Evolutionary conservation across 2,113 vertebrate species (phyloP).

Genomic region (Hippocampus barbouri): DNA sequence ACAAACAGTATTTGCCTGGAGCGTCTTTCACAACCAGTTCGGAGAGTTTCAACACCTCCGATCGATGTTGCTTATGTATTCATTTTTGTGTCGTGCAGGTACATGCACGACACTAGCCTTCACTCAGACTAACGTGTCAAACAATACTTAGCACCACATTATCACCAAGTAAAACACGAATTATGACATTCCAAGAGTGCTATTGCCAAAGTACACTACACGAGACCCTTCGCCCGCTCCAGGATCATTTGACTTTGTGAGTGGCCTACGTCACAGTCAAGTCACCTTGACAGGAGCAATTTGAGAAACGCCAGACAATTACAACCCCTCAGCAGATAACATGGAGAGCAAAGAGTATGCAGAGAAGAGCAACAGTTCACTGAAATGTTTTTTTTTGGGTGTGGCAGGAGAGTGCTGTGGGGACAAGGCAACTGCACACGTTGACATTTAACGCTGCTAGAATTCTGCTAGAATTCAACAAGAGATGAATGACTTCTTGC

Average conservation of each 20-base stretch:
- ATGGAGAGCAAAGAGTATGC: conserved; percentile 13
- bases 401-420: conserved; percentile 58
- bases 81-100: neutral
- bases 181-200: conserved; percentile 2
- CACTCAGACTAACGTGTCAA: neutral
- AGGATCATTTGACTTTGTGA: conserved; percentile 7
- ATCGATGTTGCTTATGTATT: conserved; percentile 5
- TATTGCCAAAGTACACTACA: neutral
- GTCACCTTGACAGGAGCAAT: conserved; percentile 44
- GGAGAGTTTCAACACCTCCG: neutral
- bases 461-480: conserved; percentile 13
- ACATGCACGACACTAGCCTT: neutral
- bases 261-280: conserved; percentile 26
- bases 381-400: conserved; percentile 57
- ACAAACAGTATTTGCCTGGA: conserved; percentile 19
- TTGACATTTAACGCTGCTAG: conserved; percentile 38
- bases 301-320: conserved; percentile 36
- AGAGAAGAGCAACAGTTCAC: conserved; percentile 13
- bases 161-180: neutral
- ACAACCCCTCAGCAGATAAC: conserved; percentile 15
- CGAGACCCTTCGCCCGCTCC: neutral
- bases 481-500: conserved; percentile 5
- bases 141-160: neutral
- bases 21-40: conserved; percentile 30
- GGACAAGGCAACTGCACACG: conserved; percentile 34